Evolutionary conservation across 2,888 invertebrate species (phyloP).

Genomic region (Siphonodentalium dalli): DNA sequence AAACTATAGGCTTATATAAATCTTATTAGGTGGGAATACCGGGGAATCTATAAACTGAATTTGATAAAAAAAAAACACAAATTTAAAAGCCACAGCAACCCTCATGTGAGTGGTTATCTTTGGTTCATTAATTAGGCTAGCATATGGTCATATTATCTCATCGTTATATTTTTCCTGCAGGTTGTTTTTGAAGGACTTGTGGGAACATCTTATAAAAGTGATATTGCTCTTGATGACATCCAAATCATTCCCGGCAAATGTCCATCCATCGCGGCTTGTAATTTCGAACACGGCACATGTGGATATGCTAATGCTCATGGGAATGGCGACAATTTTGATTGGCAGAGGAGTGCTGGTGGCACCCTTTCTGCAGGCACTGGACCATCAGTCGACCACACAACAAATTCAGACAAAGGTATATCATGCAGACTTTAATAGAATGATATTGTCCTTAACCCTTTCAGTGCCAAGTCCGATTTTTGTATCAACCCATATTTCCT

Average conservation of each 20-base stretch:
- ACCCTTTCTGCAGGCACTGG: conserved; percentile 45
- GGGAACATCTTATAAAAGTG: conserved; percentile 44
- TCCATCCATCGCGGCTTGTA: conserved; percentile 49
- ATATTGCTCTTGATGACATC: conserved; percentile 57
- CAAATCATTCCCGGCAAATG: conserved; percentile 43
- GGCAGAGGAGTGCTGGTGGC: conserved; percentile 50
- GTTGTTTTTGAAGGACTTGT: conserved; percentile 48
- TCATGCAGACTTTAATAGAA: too few species aligned
- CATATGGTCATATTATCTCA: too few species aligned
- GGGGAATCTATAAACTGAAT: too few species aligned
- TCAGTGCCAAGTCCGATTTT: too few species aligned
- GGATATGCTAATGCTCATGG: conserved; percentile 44
- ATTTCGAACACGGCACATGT: conserved; percentile 56
- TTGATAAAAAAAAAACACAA: too few species aligned
- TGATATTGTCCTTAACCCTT: too few species aligned
- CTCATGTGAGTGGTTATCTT: too few species aligned
- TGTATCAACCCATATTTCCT: too few species aligned
- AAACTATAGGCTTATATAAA: too few species aligned
- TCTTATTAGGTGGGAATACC: too few species aligned
- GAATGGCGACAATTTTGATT: conserved; percentile 51
- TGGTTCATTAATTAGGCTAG: too few species aligned
- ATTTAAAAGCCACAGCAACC: too few species aligned
- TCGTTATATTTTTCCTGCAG: conserved; percentile 29
- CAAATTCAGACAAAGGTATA: conserved; percentile 39
- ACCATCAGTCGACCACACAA: conserved; percentile 54